Conservation (phyloP, 30 jellyfish, hydroid and myxozoan genomes). For the Nemopilema nomurai region DNA sequence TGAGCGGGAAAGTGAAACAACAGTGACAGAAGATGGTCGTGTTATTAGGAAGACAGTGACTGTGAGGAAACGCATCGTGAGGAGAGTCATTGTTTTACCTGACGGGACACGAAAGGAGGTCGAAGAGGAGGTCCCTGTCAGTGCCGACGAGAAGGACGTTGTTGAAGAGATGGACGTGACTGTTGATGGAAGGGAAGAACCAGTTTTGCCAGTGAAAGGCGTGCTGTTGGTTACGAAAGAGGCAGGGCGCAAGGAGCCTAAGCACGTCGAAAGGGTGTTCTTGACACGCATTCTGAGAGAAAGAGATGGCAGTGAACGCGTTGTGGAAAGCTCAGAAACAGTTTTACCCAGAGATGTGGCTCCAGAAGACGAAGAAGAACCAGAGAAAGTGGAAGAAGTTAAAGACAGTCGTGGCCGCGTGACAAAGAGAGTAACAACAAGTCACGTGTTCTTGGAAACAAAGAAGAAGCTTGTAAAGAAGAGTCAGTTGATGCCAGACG, state of each 20-base stretch:
- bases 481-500: constrained; percentile 76
- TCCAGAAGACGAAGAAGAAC: constrained; percentile 73
- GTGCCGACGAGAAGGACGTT: constrained; percentile 49
- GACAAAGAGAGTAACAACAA: constrained; percentile 49
- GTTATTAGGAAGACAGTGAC: constrained; percentile 60
- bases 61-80: constrained; percentile 67
- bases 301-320: constrained; percentile 77
- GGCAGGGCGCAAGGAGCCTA: constrained; percentile 36
- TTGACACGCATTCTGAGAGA: constrained; percentile 75
- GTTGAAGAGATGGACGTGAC: constrained; percentile 1
- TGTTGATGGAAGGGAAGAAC: constrained; percentile 14
- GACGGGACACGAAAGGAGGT: constrained; percentile 82
- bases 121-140: constrained; percentile 79
- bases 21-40: constrained; percentile 40
- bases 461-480: constrained; percentile 58
- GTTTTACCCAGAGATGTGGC: constrained; percentile 65
- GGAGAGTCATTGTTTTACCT: constrained; percentile 74
- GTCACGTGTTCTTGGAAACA: constrained; percentile 65
- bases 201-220: neutral
- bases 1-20: constrained; percentile 2
- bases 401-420: constrained; percentile 69
- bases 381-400: constrained; percentile 60
- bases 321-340: constrained; percentile 78
- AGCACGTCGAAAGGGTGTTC: constrained; percentile 75
- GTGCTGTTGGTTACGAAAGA: no score